A percentile compares a stretch with the other conserved stretches of the same genome.
These are phyloP conservation scores for Pseudococcus jackbeardsleyi DNA, from an alignment of 2,888 invertebrate genomes.

Conservation along the genomic window DNA sequence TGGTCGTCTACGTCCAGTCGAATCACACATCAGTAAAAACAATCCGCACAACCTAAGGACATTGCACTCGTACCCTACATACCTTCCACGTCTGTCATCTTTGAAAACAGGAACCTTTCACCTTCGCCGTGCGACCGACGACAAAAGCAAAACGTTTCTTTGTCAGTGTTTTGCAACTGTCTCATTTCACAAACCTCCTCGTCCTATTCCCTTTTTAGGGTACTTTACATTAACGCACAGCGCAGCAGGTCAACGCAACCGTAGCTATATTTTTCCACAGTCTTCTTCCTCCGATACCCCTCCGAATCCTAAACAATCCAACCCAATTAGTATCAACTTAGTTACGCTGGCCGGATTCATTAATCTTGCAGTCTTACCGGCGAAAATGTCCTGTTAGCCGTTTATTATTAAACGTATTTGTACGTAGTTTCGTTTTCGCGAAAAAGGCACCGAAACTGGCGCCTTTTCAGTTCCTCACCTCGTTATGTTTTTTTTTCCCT, in stretches of 20 bases:
- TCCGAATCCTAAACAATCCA: background rate
- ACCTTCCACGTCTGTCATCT: background rate
- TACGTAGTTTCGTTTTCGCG: background rate
- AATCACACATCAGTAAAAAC: background rate
- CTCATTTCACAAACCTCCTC: slow-evolving; percentile 33
- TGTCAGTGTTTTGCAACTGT: slow-evolving; percentile 47
- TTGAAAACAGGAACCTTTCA: background rate
- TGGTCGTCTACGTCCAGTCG: background rate
- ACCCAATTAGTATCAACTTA: slow-evolving; percentile 54
- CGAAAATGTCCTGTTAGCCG: slow-evolving; percentile 34
- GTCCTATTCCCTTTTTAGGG: background rate
- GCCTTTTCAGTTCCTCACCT: background rate
- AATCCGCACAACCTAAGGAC: background rate
- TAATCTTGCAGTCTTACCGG: slow-evolving; percentile 43
- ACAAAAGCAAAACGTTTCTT: slow-evolving; percentile 24
- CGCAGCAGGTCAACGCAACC: background rate
- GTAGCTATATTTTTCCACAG: background rate
- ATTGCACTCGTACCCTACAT: background rate
- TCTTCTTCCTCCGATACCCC: too few relatives aligned
- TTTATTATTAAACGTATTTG: slow-evolving; percentile 22
- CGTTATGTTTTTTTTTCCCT: background rate
- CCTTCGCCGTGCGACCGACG: background rate
- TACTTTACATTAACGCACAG: background rate
- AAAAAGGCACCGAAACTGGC: background rate
- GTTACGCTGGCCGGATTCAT: slow-evolving; percentile 45